phyloP scores from a whole-genome alignment of 1,140 invertebrate species.

The Dreissena rostriformis region DNA sequence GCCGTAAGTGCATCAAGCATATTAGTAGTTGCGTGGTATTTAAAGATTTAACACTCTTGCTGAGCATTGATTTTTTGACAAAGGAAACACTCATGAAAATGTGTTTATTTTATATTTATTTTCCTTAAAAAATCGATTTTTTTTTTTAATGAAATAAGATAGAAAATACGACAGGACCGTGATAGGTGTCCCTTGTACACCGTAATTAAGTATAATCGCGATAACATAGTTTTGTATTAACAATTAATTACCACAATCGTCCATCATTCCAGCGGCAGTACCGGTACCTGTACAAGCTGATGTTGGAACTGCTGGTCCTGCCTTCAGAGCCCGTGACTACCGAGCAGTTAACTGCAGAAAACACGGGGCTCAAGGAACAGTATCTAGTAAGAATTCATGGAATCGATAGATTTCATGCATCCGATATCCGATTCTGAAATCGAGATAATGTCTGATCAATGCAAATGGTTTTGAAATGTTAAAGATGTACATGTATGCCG shows the following conservation, averaged over 20 bases:
- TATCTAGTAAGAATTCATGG: background rate
- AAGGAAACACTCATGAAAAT: too few species aligned
- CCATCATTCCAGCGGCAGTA: constrained; percentile 45
- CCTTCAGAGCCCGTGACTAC: background rate
- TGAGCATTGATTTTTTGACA: too few species aligned
- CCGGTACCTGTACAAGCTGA: constrained; percentile 25
- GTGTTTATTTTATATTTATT: too few species aligned
- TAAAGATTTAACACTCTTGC: too few species aligned
- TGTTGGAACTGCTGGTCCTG: constrained; percentile 27
- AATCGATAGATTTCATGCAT: constrained; percentile 8
- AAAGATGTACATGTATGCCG: too few species aligned
- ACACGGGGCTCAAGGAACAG: background rate
- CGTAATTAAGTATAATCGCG: too few species aligned
- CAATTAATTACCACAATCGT: too few species aligned
- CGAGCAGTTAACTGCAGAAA: constrained; percentile 6
- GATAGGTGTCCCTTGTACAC: too few species aligned
- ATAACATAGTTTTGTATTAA: too few species aligned
- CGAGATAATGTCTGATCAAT: background rate
- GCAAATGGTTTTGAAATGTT: background rate
- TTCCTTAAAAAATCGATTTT: too few species aligned
- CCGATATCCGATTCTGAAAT: constrained; percentile 50
- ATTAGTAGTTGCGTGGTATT: background rate
- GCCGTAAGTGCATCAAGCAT: constrained; percentile 5
- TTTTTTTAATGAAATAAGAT: too few species aligned
- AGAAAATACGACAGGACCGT: too few species aligned